Conservation (phyloP, 1,140 invertebrate species). For the Papilio aristodemus region DNA sequence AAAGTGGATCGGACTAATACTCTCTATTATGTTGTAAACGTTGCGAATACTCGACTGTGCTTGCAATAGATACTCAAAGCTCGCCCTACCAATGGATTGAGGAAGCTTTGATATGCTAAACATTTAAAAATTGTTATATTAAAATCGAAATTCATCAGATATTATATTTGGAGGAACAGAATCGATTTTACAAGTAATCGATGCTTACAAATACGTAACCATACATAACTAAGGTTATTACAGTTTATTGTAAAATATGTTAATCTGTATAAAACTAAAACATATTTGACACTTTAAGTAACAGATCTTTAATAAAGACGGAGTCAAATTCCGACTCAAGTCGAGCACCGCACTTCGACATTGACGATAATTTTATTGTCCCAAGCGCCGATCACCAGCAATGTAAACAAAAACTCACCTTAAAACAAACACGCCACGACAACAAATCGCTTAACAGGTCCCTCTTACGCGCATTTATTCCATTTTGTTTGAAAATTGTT, state of each 20-base stretch:
- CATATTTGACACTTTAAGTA: slow-evolving; percentile 34
- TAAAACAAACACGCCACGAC: slow-evolving; percentile 52
- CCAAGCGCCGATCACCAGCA: slow-evolving; percentile 46
- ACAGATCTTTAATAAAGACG: slow-evolving; percentile 57
- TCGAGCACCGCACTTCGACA: slow-evolving; percentile 61
- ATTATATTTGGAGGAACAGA: neutral
- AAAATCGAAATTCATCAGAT: neutral
- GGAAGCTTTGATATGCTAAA: neutral
- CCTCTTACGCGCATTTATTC: slow-evolving; percentile 50
- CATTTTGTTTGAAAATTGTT: slow-evolving; percentile 67
- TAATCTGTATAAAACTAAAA: slow-evolving; percentile 9
- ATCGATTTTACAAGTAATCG: neutral
- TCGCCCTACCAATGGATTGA: slow-evolving; percentile 35
- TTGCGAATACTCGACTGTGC: slow-evolving; percentile 53
- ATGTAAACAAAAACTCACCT: slow-evolving; percentile 60
- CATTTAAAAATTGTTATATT: neutral
- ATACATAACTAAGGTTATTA: too few relatives aligned
- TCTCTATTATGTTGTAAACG: slow-evolving; percentile 77
- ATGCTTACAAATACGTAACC: too few relatives aligned
- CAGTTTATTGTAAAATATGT: too few relatives aligned
- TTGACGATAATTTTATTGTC: slow-evolving; percentile 69
- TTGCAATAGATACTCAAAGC: slow-evolving; percentile 39
- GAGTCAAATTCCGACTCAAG: slow-evolving; percentile 68
- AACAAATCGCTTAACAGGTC: slow-evolving; percentile 52
- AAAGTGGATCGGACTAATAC: slow-evolving; percentile 79